These are phyloP conservation scores for Menidia beryllina DNA, from an alignment of 2,113 vertebrate species.

Conservation along the genomic window DNA sequence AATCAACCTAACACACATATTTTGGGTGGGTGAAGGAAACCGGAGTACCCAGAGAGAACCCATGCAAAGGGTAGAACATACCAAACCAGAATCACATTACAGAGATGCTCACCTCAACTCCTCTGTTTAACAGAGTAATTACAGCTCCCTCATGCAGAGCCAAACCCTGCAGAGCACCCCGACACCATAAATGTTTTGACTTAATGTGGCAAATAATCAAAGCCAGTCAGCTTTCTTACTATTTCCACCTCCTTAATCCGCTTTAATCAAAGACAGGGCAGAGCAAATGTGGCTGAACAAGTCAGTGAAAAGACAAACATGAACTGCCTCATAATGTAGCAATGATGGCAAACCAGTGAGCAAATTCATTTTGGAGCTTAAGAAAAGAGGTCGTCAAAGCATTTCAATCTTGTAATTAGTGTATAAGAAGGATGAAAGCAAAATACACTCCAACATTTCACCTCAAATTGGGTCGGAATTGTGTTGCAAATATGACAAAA, in stretches of 20 bases:
- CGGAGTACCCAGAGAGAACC: no score
- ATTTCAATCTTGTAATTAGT: constrained; percentile 52
- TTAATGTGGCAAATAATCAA: constrained; percentile 72
- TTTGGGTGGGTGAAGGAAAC: no score
- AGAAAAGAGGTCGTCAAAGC: constrained; percentile 44
- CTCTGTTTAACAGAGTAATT: constrained; percentile 62
- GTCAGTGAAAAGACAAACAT: constrained; percentile 64
- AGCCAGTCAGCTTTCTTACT: constrained; percentile 71
- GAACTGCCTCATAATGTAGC: constrained; percentile 62
- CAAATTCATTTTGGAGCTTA: constrained; percentile 27
- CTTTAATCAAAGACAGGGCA: constrained; percentile 68
- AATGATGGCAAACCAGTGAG: constrained; percentile 46
- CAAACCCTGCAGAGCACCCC: constrained; percentile 45
- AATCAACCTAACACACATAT: no score
- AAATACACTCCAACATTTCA: background rate
- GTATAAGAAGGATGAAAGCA: constrained; percentile 23
- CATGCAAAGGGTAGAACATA: no score
- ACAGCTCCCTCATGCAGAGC: constrained; percentile 56
- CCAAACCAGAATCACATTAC: constrained; percentile 36
- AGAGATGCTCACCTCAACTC: constrained; percentile 28
- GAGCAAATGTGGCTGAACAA: constrained; percentile 60
- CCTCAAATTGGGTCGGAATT: background rate
- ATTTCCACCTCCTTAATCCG: constrained; percentile 73
- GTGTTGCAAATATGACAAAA: background rate
- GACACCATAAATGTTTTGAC: constrained; percentile 41